A percentile compares a stretch with the other conserved stretches of the same genome.
Evolutionary conservation across 53 echinoderm and acorn worm genomes (phyloP).

Genomic region (Paracentrotus lividus): DNA sequence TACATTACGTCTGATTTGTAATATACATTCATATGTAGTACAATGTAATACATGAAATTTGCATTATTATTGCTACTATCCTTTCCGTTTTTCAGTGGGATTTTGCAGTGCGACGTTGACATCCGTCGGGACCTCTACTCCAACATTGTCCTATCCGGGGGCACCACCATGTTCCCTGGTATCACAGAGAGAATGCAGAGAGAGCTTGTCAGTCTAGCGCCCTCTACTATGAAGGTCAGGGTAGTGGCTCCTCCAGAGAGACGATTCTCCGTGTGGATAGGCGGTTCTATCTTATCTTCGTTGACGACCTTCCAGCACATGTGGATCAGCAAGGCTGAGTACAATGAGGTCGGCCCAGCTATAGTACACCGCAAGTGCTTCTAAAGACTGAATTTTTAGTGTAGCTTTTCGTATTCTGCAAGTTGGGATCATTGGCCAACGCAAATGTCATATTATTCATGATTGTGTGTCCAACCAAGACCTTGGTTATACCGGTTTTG

Average conservation of each 20-base stretch:
- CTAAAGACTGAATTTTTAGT: constrained; percentile 30
- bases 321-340: constrained; percentile 86
- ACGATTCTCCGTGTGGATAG: constrained; percentile 89
- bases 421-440: neutral
- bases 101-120: constrained; percentile 83
- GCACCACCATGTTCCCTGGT: constrained; percentile 81
- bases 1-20: too few relatives aligned
- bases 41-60: too few relatives aligned
- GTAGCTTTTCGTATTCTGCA: neutral
- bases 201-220: constrained; percentile 73
- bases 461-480: neutral
- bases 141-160: constrained; percentile 80
- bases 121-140: constrained; percentile 81
- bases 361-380: constrained; percentile 89
- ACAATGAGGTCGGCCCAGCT: constrained; percentile 78
- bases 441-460: too few relatives aligned
- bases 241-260: constrained; percentile 84
- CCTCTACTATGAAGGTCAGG: constrained; percentile 80
- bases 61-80: neutral
- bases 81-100: constrained; percentile 62
- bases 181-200: constrained; percentile 77
- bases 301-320: constrained; percentile 83
- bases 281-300: constrained; percentile 83
- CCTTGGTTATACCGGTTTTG: too few relatives aligned
- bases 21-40: too few relatives aligned